Evolutionary conservation across 2,797 vertebrate genomes (phyloP), one percentile per base, ranked within the genome.

Genomic region (Alectoris magna): DNA sequence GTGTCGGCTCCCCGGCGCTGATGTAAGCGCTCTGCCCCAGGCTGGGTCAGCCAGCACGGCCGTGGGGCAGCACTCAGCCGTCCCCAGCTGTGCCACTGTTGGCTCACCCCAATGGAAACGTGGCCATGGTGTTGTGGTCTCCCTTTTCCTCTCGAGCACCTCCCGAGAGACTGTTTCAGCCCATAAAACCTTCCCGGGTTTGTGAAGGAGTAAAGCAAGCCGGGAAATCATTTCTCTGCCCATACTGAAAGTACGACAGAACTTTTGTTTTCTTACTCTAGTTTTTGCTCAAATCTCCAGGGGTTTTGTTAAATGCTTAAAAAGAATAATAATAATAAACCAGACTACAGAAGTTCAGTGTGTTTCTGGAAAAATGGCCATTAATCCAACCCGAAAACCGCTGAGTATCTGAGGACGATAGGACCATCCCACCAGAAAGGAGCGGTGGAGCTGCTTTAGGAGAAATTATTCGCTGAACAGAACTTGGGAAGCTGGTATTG

Each of bases 141-240:
- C 91, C 64, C 70, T 90, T 93, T 59, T 78, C 87, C 73, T 69
- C 81, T 66, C 72, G 1, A 31, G 81, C 88, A 91, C 62, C 69
- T 95, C 93, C 88, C 56, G 70, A 77, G 84, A 85, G 66, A 44
- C 39, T 3, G 58, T 87, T 96, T 66, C 93, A 93, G 94, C 90
- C 88, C 39, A 0, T 87, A 92, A 95, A 95, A 83, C 66, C 67
- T 80, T 89, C 23, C 82, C 5, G 63, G 75, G 77, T 85, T 51
- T 91, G 73, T 8, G 64, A 67, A 69, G 91, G 77, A 87, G 84
- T 29, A n/a, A 73, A 84, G 91, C 46, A 74, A 63, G 68, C 58
- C 22, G 67, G 66, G 88, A 83, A 80, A 85, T 91, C 71, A 83
- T 80, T 93, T 74, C 81, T 67, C 19, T 78, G 82, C 79, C 79